Evolutionary conservation across 2,888 invertebrate species (phyloP), one percentile per base, ranked within the genome.

Genomic region (Hipparchia semele): DNA sequence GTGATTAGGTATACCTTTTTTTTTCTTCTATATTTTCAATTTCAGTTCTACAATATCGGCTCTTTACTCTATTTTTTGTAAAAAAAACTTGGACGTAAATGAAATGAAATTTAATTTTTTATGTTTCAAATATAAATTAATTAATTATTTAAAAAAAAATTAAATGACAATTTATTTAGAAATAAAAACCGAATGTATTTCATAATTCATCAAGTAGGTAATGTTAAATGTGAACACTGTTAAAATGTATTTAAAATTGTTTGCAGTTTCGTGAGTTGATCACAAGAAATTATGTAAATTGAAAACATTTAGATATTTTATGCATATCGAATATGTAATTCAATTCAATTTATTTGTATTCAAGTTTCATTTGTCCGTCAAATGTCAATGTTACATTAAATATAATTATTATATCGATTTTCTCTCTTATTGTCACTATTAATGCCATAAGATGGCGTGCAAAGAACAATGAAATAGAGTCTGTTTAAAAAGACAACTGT

Each of bases 301-400:
- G 58, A 59, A 23, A 23, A 23, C 23, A 2, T 59, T 59, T 7
- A 9, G 58, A 33, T 59, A 59, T 46, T 72, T 72, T 72, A 72
- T 72, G 68, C 72, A 69, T 72, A 72, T 72, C 23, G 58, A 72
- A 72, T 72, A 68, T 72, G 72, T 69, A 72, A 23, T 59, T 39
- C 39, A 23, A 9, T 23, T 9, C 23, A 13, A 56, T 13, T 81
- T 79, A 78, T 77, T 81, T 80, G 78, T 80, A 79, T 78, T 79
- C 39, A 39, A 39, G 39, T 39, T 39, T 39, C 5, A 5, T 39
- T 39, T 39, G 39, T 4, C 39, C 39, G 39, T 39, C 2, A 39
- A 39, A 39, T 39, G 39, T 4, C 39, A 39, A 39, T 80, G 80
- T 81, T 79, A 9, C 4, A 4, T 53, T 1, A 53, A 53, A 10